phyloP scores from a whole-genome alignment of 2,113 vertebrate genomes.

The Gasterosteus aculeatus region DNA sequence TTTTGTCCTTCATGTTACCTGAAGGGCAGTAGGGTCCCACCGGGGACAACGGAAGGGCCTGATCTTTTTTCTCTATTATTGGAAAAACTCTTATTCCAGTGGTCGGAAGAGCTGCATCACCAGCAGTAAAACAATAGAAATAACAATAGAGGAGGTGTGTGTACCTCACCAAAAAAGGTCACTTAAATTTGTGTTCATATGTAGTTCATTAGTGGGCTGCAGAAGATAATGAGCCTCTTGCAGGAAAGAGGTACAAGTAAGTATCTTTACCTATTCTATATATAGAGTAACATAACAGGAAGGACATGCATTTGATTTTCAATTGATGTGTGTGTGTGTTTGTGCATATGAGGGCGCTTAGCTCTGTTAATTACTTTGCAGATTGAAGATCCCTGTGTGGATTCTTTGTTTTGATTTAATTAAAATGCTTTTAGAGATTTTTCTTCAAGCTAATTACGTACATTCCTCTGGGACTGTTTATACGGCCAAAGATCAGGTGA shows the following conservation, averaged over 20 bases:
- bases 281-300: background rate
- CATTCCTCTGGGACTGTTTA: slow-evolving; percentile 37
- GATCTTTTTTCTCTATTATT: background rate
- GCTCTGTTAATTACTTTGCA: slow-evolving; percentile 35
- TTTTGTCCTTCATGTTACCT: background rate
- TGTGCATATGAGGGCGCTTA: background rate
- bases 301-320: background rate
- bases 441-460: slow-evolving; percentile 50
- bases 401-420: slow-evolving; percentile 54
- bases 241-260: background rate
- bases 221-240: background rate
- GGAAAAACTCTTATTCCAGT: background rate
- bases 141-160: background rate
- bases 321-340: background rate
- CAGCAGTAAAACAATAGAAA: background rate
- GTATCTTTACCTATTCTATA: background rate
- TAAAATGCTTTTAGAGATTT: slow-evolving; percentile 67
- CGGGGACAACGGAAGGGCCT: background rate
- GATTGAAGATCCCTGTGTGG: slow-evolving; percentile 30
- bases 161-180: background rate
- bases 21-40: background rate
- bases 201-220: background rate
- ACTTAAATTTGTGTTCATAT: background rate
- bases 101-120: background rate
- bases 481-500: slow-evolving; percentile 41